Evolutionary conservation across 2,797 vertebrate species (phyloP).

Genomic region (Cossypha caffra): DNA sequence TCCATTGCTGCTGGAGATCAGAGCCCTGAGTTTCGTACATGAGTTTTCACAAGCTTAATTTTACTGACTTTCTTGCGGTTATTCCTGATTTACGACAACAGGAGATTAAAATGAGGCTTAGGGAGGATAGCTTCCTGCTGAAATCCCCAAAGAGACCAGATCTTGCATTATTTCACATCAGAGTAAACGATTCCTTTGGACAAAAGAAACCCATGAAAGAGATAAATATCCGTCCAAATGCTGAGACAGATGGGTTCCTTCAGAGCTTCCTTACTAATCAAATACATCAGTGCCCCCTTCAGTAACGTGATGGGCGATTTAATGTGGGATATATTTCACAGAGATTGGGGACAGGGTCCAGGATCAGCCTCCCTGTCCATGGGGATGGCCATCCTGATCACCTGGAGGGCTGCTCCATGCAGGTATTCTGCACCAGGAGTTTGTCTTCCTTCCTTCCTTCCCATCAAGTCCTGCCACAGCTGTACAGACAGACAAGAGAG

Average conservation of each 20-base stretch:
- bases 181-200: slow-evolving; percentile 31
- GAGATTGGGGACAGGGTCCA: not conserved
- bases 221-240: slow-evolving; percentile 40
- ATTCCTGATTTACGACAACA: slow-evolving; percentile 42
- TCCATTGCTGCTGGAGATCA: not conserved
- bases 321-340: not conserved
- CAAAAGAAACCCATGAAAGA: slow-evolving; percentile 54
- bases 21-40: not conserved
- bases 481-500: not conserved
- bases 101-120: slow-evolving; percentile 39
- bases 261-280: slow-evolving; percentile 33
- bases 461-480: not conserved
- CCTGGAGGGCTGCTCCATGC: not conserved
- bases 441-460: not conserved
- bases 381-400: not conserved
- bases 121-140: slow-evolving; percentile 38
- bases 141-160: slow-evolving; percentile 30
- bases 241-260: slow-evolving; percentile 31
- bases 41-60: slow-evolving; percentile 29
- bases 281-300: slow-evolving; percentile 54
- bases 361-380: not conserved
- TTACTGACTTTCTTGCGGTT: slow-evolving; percentile 38
- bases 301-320: not conserved
- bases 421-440: not conserved
- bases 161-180: slow-evolving; percentile 48